Evolutionary conservation across 2,888 invertebrate genomes (phyloP).

Genomic region (Lapara coniferarum): DNA sequence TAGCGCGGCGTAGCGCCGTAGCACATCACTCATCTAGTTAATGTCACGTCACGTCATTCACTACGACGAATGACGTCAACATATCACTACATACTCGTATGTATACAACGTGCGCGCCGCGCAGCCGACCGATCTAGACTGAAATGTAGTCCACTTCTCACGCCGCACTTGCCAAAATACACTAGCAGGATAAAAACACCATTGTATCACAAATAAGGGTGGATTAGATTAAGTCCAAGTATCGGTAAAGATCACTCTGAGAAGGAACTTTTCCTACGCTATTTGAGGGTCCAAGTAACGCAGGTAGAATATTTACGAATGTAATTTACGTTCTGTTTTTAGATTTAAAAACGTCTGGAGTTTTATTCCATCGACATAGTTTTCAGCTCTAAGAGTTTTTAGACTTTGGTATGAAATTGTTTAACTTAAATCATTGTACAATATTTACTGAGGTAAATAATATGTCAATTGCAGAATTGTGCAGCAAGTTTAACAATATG

Average conservation of each 20-base stretch:
- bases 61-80: conserved; percentile 19
- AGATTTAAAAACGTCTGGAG: conserved; percentile 25
- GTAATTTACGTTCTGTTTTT: conserved; percentile 16
- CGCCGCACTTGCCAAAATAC: conserved; percentile 63
- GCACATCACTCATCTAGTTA: conserved; percentile 39
- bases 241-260: conserved; percentile 49
- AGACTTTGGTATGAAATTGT: neutral
- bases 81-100: conserved; percentile 29
- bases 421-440: neutral
- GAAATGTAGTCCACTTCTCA: conserved; percentile 63
- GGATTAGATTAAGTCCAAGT: conserved; percentile 58
- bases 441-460: neutral
- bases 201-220: conserved; percentile 63
- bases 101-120: conserved; percentile 64
- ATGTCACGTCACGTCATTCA: conserved; percentile 40
- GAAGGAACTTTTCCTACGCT: conserved; percentile 39
- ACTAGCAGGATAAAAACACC: conserved; percentile 62
- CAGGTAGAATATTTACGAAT: conserved; percentile 9
- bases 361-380: conserved; percentile 20
- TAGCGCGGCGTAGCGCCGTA: conserved; percentile 35
- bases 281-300: conserved; percentile 20
- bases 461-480: neutral
- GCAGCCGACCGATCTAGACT: conserved; percentile 70
- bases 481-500: neutral
- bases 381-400: no score